Conservation (phyloP, 2,113 vertebrate species). For the Halichoeres trimaculatus region DNA sequence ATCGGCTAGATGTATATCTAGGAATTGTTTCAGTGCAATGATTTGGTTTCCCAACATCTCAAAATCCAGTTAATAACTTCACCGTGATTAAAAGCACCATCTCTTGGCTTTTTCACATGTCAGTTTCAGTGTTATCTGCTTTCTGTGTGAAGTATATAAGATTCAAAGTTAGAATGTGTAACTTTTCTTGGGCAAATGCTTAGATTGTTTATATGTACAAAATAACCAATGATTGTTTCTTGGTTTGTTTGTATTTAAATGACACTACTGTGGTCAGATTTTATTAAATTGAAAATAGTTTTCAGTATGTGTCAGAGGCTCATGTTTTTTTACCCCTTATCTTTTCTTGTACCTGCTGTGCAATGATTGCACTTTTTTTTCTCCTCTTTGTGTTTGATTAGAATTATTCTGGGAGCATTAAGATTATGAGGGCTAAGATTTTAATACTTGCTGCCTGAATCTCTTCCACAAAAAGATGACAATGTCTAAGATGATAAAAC, state of each 20-base stretch:
- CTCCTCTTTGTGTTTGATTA: background rate
- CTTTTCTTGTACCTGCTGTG: background rate
- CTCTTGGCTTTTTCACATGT: constrained; percentile 8
- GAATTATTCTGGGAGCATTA: no score
- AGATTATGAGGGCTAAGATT: no score
- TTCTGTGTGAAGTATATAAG: background rate
- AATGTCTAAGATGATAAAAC: background rate
- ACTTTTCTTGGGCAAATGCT: constrained; percentile 29
- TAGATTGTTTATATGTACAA: constrained; percentile 73
- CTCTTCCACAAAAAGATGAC: no score
- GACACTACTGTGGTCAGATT: constrained; percentile 28
- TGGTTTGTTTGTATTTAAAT: constrained; percentile 63
- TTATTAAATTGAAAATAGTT: constrained; percentile 58
- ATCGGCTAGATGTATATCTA: background rate
- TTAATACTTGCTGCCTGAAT: no score
- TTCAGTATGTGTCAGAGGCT: background rate
- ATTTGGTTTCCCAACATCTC: background rate
- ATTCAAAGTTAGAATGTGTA: background rate
- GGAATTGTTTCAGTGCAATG: no score
- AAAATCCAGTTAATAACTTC: constrained; percentile 15
- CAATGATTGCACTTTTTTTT: background rate
- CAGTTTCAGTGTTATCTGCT: background rate
- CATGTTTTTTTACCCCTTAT: background rate
- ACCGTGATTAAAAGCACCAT: background rate
- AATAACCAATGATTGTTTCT: constrained; percentile 45